Percentiles rank a stretch among this genome's conserved stretches.
phyloP scores from a whole-genome alignment of 2,888 invertebrate species.

The Ramazzottius varieornatus region DNA sequence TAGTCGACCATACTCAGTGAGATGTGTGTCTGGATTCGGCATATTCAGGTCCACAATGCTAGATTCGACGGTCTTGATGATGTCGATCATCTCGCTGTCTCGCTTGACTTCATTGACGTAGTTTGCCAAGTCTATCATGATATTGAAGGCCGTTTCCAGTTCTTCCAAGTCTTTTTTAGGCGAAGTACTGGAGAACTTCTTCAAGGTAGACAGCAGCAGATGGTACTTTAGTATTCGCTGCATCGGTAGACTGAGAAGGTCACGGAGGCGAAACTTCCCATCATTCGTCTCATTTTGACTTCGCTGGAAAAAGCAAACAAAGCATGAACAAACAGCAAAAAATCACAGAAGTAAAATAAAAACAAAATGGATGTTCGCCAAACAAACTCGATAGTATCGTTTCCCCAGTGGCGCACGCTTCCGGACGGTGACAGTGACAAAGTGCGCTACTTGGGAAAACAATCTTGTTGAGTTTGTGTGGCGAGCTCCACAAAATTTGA shows the following conservation, averaged over 20 bases:
- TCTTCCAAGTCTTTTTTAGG: slow-evolving; percentile 56
- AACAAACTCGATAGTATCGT: too few species aligned
- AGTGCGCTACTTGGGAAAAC: too few species aligned
- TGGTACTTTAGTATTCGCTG: slow-evolving; percentile 93
- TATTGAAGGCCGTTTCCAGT: slow-evolving; percentile 60
- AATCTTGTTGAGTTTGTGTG: too few species aligned
- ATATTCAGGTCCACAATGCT: slow-evolving; percentile 24
- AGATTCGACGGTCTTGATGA: slow-evolving; percentile 24
- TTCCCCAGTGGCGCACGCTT: too few species aligned
- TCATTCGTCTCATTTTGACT: slow-evolving; percentile 79
- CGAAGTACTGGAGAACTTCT: background rate
- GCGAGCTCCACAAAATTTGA: too few species aligned
- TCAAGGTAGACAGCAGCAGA: slow-evolving; percentile 49
- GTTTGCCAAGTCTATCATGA: slow-evolving; percentile 82
- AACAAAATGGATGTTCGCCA: background rate
- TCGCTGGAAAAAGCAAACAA: slow-evolving; percentile 33
- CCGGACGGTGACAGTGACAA: too few species aligned
- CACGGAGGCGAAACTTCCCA: slow-evolving; percentile 72
- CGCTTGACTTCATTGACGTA: slow-evolving; percentile 93
- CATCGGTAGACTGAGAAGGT: slow-evolving; percentile 89
- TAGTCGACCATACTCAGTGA: slow-evolving; percentile 67
- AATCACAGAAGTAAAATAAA: background rate
- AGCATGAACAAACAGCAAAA: too few species aligned
- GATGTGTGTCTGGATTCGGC: slow-evolving; percentile 46
- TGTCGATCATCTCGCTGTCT: slow-evolving; percentile 48